phyloP scores from a whole-genome alignment of 2,888 invertebrate species.

The Acheta domesticus region DNA sequence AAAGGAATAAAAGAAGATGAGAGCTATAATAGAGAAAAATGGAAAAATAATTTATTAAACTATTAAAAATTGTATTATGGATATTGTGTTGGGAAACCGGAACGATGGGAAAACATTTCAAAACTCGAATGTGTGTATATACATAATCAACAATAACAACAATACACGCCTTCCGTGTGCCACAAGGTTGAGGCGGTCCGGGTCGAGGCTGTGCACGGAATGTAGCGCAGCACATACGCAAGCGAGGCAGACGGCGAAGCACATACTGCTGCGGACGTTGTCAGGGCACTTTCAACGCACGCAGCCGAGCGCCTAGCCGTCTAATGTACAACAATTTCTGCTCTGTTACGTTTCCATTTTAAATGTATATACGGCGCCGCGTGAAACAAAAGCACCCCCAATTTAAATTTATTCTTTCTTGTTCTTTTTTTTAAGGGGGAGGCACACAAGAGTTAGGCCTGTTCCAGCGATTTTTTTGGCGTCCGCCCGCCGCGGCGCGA shows the following conservation, averaged over 20 bases:
- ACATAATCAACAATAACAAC: no score
- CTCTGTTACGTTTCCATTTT: constrained; percentile 18
- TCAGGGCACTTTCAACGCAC: background rate
- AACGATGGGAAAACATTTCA: no score
- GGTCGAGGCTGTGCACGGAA: no score
- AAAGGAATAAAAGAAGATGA: no score
- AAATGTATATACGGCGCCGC: background rate
- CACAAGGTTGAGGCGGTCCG: no score
- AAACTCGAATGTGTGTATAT: no score
- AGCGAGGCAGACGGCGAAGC: background rate
- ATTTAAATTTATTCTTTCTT: constrained; percentile 18
- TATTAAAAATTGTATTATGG: no score
- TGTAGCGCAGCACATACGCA: background rate
- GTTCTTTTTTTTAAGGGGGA: background rate
- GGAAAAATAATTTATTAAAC: no score
- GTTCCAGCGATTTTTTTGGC: background rate
- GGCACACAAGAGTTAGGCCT: background rate
- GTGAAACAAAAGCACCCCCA: constrained; percentile 3
- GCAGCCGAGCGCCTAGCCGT: background rate
- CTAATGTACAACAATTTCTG: constrained; percentile 18
- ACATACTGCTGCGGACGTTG: background rate
- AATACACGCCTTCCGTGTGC: no score
- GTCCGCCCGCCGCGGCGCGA: background rate
- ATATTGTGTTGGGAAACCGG: no score
- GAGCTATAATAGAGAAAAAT: no score